Evolutionary conservation across 1,140 invertebrate species (phyloP).

Genomic region (Galleria mellonella): DNA sequence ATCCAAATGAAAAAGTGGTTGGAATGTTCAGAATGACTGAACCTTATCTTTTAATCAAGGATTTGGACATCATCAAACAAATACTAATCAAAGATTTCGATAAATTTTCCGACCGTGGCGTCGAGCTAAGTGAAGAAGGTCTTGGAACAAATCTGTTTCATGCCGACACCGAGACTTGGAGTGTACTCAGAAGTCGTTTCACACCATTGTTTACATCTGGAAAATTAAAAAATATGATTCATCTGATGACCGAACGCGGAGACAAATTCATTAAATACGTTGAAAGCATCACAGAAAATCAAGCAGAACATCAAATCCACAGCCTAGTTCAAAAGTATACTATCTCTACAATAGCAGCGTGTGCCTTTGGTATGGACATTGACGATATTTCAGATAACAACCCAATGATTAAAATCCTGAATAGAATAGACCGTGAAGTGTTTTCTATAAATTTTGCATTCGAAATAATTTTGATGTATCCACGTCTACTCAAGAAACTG

Average conservation of each 20-base stretch:
- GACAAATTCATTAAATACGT: constrained; percentile 43
- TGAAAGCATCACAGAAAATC: constrained; percentile 8
- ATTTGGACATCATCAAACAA: constrained; percentile 77
- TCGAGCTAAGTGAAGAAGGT: constrained; percentile 68
- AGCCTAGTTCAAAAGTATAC: constrained; percentile 54
- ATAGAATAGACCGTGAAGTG: constrained; percentile 5
- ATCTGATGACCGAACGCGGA: constrained; percentile 40
- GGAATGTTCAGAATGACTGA: constrained; percentile 48
- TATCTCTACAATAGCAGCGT: constrained; percentile 69
- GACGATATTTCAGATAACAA: constrained; percentile 5
- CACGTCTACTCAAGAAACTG: constrained; percentile 29
- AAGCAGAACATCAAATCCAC: constrained; percentile 48
- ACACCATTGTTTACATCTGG: constrained; percentile 76
- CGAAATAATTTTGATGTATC: constrained; percentile 38
- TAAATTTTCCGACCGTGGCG: constrained; percentile 68
- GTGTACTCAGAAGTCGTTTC: constrained; percentile 68
- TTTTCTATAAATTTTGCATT: constrained; percentile 9
- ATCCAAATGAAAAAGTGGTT: constrained; percentile 36
- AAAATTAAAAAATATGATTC: constrained; percentile 76
- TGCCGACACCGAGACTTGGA: constrained; percentile 73
- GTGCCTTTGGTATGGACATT: constrained; percentile 74
- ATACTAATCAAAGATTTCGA: constrained; percentile 77
- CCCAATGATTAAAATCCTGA: constrained; percentile 20
- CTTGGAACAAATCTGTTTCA: constrained; percentile 64
- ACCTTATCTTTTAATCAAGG: constrained; percentile 69